Evolutionary conservation across 2,888 invertebrate genomes (phyloP), one percentile per base, ranked within the genome.

Genomic region (Ormyrus thymus): DNA sequence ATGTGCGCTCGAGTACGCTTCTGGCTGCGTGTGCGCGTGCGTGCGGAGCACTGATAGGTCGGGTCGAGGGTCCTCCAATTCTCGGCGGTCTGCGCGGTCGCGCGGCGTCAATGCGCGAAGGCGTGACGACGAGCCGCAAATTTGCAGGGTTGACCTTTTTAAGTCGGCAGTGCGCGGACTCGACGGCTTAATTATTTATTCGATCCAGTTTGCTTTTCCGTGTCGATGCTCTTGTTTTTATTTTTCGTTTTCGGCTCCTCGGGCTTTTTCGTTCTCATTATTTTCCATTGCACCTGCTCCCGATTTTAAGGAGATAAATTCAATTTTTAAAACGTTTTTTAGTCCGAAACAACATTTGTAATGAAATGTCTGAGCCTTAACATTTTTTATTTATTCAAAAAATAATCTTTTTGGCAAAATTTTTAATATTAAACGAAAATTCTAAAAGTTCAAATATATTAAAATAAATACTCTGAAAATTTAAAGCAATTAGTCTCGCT

Each of bases 131-230:
- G 43, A 51, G 74, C 58, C 48, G 59, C 74, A 74, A 74, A 74
- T 74, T 66, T 5, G 59, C 53, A 13, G 53, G 45, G 59, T 29
- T 58, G 46, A 48, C 61, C 61, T 62, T 76, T 74, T 69, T 58
- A 4, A 29, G 58, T 43, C 69, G 46, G 13, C 9, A 0, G 48
- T 29, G 29, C 29, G 29, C 29, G 46, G 53, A 45, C 53, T 72
- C 62, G n/a, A 62, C 68, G 68, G 51, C 75, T 75, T 75, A 68
- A 75, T 75, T 75, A 75, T 74, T 75, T 66, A 75, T 66, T 59
- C 51, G 65, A 58, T 66, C 66, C 13, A 74, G 66, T 66, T 66
- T 66, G 43, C 53, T 55, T n/a, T 7, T 64, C 9, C 58, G n/a
- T 8, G 56, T 10, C 46, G 58, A 43, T 4, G 7, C 0, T 15